Evolutionary conservation across 2,888 invertebrate genomes (phyloP), one percentile per base, ranked within the genome.

Genomic region (Erebia epiphron): DNA sequence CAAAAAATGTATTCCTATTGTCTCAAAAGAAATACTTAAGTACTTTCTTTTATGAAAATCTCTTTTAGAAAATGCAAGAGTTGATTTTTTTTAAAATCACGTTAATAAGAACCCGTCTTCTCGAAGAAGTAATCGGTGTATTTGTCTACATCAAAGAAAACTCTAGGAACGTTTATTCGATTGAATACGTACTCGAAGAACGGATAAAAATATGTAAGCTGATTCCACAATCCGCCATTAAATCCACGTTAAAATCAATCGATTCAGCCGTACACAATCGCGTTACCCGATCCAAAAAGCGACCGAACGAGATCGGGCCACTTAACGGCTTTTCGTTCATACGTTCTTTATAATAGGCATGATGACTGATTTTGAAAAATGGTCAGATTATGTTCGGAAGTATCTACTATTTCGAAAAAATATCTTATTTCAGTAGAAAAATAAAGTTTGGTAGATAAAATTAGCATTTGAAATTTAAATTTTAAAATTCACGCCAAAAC

Each of bases 321-420:
- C 83, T 83, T 82, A 86, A 84, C 86, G 84, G 83, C 72, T 77
- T 79, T 80, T 80, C 82, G 81, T 80, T 77, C 79, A 79, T 80
- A 75, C 68, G 60, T 72, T 61, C 65, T 67, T 71, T 67, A 64
- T 72, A 69, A 74, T n/a, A n/a, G n/a, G n/a, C n/a, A n/a, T n/a
- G n/a, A n/a, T n/a, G n/a, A n/a, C n/a, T n/a, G n/a, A n/a, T n/a
- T n/a, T n/a, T n/a, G n/a, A n/a, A n/a, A n/a, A n/a, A n/a, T n/a
- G n/a, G n/a, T n/a, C n/a, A n/a, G n/a, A n/a, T n/a, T n/a, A n/a
- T n/a, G n/a, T n/a, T n/a, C n/a, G n/a, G n/a, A n/a, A n/a, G n/a
- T n/a, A n/a, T n/a, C n/a, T n/a, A n/a, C n/a, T n/a, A n/a, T n/a
- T n/a, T n/a, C n/a, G n/a, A n/a, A n/a, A n/a, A n/a, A n/a, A n/a